phyloP scores from a whole-genome alignment of 2,113 vertebrate genomes.

The Callaeas wilsoni region DNA sequence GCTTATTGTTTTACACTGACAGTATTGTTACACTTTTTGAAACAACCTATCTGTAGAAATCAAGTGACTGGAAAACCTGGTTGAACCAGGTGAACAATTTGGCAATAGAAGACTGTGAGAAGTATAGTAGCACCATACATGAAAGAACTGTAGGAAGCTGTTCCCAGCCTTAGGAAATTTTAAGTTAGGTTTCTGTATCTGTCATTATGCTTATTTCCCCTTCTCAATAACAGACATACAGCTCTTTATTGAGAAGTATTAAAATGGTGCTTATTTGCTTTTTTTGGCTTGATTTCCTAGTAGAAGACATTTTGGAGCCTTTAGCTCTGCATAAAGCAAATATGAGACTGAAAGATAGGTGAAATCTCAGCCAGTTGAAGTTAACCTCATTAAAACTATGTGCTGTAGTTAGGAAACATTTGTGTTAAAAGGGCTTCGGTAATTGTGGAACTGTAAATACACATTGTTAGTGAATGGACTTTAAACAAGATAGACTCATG shows the following conservation, averaged over 20 bases:
- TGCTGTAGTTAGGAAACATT: background rate
- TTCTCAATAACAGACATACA: background rate
- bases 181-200: background rate
- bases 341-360: background rate
- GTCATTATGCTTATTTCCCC: background rate
- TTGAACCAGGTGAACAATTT: background rate
- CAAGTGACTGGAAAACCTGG: background rate
- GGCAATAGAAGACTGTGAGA: background rate
- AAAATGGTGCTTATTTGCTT: background rate
- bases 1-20: background rate
- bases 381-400: background rate
- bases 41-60: background rate
- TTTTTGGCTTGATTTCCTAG: background rate
- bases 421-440: background rate
- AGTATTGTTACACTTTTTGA: background rate
- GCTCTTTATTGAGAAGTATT: background rate
- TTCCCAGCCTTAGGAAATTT: background rate
- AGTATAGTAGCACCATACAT: rapidly evolving
- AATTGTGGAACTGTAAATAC: background rate
- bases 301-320: background rate
- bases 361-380: background rate
- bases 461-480: background rate
- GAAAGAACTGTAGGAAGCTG: background rate
- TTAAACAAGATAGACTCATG: background rate
- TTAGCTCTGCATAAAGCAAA: background rate